Evolutionary conservation across 2,797 vertebrate genomes (phyloP), one percentile per base, ranked within the genome.

Genomic region (Setipinna tenuifilis): DNA sequence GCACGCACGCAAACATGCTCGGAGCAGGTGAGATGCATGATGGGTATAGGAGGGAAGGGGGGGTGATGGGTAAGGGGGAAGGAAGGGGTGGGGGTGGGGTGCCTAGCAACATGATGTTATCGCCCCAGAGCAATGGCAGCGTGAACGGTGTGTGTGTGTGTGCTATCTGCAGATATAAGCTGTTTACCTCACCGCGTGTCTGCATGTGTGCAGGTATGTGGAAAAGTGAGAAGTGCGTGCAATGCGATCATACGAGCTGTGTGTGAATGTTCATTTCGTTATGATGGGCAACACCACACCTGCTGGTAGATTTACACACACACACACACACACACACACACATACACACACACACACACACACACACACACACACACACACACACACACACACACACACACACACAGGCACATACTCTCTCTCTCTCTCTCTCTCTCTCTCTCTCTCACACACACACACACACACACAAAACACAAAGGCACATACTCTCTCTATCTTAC

Each of bases 31-130:
- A 78, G 71, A 9, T 78, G 31, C 31, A 65, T 75, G 68, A 5
- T 75, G 28, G 58, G 28, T 75, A 65, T n/a, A 17, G 23, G 62
- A 4, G 28, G 35, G 35, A 12, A 25, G 78, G 83, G 75, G 82
- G 58, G 9, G 75, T 81, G 50, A n/a, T 61, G 83, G 54, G 80
- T n/a, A n/a, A n/a, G n/a, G n/a, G 58, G 23, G 62, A 4, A 68
- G 35, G 35, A 12, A 25, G 78, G 83, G 75, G 82, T 65, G 9
- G 75, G 83, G 50, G n/a, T 61, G 83, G 54, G 80, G 58, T 44
- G 23, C 12, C 41, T 44, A 12, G 0, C 81, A 82, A 58, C 16
- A 61, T n/a, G 31, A 83, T 75, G 65, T 12, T n/a, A 28, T 81
- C 59, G 25, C 78, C 54, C 46, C 28, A 58, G 44, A 31, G 28